These are phyloP conservation scores for Diabrotica virgifera DNA, from an alignment of 1,140 invertebrate species.

Conservation along the genomic window DNA sequence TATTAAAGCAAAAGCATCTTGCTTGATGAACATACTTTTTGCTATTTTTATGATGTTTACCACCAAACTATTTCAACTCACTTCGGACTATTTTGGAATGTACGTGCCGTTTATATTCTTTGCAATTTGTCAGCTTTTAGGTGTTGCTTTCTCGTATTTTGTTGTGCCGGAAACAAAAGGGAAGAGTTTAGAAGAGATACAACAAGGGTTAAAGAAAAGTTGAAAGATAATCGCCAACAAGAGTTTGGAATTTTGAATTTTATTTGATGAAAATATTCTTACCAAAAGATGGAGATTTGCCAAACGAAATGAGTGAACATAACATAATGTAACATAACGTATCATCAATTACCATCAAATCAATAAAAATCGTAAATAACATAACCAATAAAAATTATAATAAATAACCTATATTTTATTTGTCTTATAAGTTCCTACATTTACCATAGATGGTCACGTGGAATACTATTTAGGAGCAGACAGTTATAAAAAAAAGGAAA, in stretches of 20 bases:
- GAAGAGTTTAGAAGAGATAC: slow-evolving; percentile 60
- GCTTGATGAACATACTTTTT: slow-evolving; percentile 32
- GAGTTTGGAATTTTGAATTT: neutral
- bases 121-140: slow-evolving; percentile 45
- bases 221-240: slow-evolving; percentile 1
- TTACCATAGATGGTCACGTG: no score
- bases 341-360: no score
- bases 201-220: slow-evolving; percentile 38
- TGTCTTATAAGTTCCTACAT: no score
- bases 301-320: no score
- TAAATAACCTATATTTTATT: no score
- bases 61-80: slow-evolving; percentile 52
- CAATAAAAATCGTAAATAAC: no score
- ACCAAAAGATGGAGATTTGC: no score
- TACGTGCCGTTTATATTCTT: slow-evolving; percentile 51
- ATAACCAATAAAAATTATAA: no score
- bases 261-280: neutral
- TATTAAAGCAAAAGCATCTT: slow-evolving; percentile 39
- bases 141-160: slow-evolving; percentile 52
- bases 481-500: no score
- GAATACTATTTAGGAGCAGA: no score
- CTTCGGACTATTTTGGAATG: slow-evolving; percentile 48
- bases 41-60: slow-evolving; percentile 43
- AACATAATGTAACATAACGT: no score
- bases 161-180: slow-evolving; percentile 67